A percentile compares a stretch with the other conserved stretches of the same genome.
These are phyloP conservation scores for Melolontha melolontha DNA, from an alignment of 2,888 invertebrate genomes.

Conservation along the genomic window DNA sequence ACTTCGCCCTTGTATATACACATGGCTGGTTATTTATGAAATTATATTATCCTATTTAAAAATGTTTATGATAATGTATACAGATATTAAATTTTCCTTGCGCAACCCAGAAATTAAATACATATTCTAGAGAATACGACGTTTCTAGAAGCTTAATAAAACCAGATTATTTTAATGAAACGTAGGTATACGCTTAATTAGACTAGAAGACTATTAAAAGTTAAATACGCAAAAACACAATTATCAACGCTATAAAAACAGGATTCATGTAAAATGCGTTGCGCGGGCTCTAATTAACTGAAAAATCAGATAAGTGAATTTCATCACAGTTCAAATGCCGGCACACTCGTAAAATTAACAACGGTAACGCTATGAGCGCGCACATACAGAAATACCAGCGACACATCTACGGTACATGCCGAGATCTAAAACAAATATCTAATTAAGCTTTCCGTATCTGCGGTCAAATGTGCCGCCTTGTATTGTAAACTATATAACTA, in stretches of 20 bases:
- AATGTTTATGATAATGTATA: no score
- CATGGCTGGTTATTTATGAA: no score
- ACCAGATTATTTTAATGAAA: no score
- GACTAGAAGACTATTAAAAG: no score
- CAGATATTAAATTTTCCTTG: no score
- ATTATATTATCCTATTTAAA: no score
- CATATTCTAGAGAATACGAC: no score
- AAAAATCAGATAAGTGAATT: constrained; percentile 33
- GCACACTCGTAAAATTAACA: constrained; percentile 29
- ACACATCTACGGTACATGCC: constrained; percentile 1
- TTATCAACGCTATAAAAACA: constrained; percentile 13
- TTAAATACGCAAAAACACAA: constrained; percentile 3
- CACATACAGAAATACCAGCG: constrained; percentile 20
- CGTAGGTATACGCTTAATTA: no score
- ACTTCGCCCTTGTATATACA: no score
- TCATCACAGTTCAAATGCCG: constrained; percentile 12
- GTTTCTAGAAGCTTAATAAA: no score
- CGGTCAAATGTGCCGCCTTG: constrained; percentile 40
- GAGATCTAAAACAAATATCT: constrained; percentile 29
- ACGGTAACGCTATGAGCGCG: constrained; percentile 24
- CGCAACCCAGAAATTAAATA: no score
- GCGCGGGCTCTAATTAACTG: constrained; percentile 13
- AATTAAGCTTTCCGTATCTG: constrained; percentile 36
- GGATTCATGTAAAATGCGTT: neutral
- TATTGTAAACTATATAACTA: constrained; percentile 34